phyloP scores from a whole-genome alignment of 2,113 vertebrate species.

The Pipra filicauda region DNA sequence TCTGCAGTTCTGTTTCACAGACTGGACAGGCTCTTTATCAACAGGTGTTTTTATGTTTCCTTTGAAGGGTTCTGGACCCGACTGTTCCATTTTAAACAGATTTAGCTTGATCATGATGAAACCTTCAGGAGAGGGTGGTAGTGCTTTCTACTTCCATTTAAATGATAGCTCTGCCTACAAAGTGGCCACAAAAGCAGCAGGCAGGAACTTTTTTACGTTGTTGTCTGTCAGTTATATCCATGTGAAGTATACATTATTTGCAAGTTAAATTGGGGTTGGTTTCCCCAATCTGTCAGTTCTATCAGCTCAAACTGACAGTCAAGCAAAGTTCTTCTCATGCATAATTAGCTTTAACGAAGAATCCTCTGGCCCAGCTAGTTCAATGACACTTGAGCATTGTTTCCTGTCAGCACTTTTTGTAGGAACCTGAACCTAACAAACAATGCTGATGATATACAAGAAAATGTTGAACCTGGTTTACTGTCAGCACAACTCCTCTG shows the following conservation, averaged over 20 bases:
- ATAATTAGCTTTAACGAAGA: neutral
- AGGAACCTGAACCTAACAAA: neutral
- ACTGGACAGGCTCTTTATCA: neutral
- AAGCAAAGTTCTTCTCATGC: neutral
- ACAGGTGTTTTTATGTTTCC: neutral
- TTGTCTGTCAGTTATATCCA: neutral
- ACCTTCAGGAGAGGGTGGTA: neutral
- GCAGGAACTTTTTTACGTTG: neutral
- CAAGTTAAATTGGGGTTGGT: slow-evolving; percentile 24
- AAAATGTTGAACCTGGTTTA: neutral
- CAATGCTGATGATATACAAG: neutral
- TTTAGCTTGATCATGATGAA: neutral
- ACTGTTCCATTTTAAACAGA: neutral
- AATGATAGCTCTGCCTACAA: neutral
- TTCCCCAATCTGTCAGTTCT: neutral
- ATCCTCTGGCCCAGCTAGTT: neutral
- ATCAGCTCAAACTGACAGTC: neutral
- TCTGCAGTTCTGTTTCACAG: neutral
- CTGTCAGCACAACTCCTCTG: neutral
- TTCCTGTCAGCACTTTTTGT: neutral
- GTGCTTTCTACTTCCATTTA: neutral
- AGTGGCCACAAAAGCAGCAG: neutral
- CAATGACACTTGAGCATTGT: neutral
- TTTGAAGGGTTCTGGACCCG: neutral
- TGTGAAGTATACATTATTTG: neutral